phyloP scores from a whole-genome alignment of 2,113 vertebrate species.

The human region GRCh38 chr1:41448001-41448500 shows the following conservation, averaged over 20 bases:
- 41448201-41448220: not conserved
- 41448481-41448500: not conserved
- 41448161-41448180: not conserved
- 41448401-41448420: not conserved
- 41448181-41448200: not conserved
- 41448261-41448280: too few relatives aligned
- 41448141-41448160: not conserved
- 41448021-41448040: too few relatives aligned
- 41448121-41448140: not conserved
- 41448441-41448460: not conserved
- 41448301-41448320: not conserved
- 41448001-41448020: not conserved
- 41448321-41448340: fast-evolving
- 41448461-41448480: not conserved
- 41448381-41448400: not conserved
- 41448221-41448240: not conserved
- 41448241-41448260: not conserved
- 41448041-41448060: fast-evolving
- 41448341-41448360: not conserved
- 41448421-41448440: not conserved
- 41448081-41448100: not conserved
- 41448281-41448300: not conserved
- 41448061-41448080: not conserved
- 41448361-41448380: not conserved
- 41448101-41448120: not conserved